Evolutionary conservation across 2,888 invertebrate genomes (phyloP).

Genomic region (Clusia tigrina): DNA sequence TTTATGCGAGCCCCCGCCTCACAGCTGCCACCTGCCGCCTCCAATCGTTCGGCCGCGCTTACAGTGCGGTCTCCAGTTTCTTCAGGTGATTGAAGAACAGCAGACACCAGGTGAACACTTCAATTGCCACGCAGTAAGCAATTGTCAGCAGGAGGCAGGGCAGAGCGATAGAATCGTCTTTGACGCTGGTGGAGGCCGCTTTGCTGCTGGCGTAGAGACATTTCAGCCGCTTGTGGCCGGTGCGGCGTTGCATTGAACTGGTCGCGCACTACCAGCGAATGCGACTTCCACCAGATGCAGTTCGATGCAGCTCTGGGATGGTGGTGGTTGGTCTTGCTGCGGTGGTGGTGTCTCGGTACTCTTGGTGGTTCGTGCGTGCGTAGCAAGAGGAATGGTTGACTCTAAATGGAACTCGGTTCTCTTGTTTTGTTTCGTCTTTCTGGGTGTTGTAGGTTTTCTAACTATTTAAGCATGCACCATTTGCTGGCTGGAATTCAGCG

Average conservation of each 20-base stretch:
- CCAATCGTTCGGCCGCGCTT: no score
- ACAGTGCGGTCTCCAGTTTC: conserved; percentile 41
- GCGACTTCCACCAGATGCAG: neutral
- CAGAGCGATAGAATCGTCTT: conserved; percentile 28
- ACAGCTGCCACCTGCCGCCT: no score
- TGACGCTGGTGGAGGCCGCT: conserved; percentile 32
- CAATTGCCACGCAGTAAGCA: conserved; percentile 49
- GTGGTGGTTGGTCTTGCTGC: conserved; percentile 12
- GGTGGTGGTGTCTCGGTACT: conserved; percentile 9
- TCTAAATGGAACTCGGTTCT: neutral
- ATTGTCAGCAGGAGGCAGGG: conserved; percentile 46
- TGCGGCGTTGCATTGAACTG: conserved; percentile 46
- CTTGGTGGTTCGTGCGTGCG: conserved; percentile 2
- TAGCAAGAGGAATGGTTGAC: neutral
- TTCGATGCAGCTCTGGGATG: conserved; percentile 3
- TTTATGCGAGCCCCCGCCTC: neutral
- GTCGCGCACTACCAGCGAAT: neutral
- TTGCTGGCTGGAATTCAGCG: conserved; percentile 10
- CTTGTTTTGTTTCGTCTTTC: neutral
- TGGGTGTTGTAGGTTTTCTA: conserved; percentile 16
- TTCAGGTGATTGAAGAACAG: conserved; percentile 51
- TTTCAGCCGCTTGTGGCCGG: conserved; percentile 45
- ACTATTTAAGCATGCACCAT: conserved; percentile 22
- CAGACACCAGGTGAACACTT: conserved; percentile 51
- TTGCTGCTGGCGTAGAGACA: conserved; percentile 28